Conservation (phyloP, 2,113 vertebrate species). For the Camelus bactrianus region DNA sequence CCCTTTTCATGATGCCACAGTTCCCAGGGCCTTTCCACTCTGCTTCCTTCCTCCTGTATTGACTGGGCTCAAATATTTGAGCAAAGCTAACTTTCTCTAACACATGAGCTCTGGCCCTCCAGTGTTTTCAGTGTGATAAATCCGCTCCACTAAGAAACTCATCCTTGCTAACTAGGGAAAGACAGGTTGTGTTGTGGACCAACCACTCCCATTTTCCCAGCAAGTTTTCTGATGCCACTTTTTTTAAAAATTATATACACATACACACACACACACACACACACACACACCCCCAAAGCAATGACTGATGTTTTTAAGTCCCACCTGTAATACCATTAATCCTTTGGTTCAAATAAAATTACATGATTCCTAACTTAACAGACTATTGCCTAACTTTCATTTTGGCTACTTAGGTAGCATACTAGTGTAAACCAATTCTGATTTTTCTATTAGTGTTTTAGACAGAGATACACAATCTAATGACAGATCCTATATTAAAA, state of each 20-base stretch:
- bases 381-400: neutral
- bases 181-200: neutral
- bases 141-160: neutral
- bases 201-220: neutral
- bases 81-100: neutral
- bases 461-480: neutral
- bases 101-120: neutral
- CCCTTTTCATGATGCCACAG: neutral
- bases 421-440: neutral
- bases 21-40: neutral
- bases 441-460: neutral
- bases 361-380: neutral
- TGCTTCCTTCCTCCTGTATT: neutral
- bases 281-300: neutral
- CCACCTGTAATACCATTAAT: neutral
- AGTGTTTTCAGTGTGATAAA: neutral
- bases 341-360: slow-evolving; percentile 6
- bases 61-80: neutral
- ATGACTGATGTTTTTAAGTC: slow-evolving; percentile 7
- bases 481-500: neutral
- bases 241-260: neutral
- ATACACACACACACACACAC: no score
- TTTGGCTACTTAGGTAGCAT: neutral
- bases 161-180: neutral
- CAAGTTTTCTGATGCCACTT: neutral